A percentile compares a stretch with the other conserved stretches of the same genome.
Conservation (phyloP, 2,888 invertebrate genomes). For the Nephrotoma flavescens region DNA sequence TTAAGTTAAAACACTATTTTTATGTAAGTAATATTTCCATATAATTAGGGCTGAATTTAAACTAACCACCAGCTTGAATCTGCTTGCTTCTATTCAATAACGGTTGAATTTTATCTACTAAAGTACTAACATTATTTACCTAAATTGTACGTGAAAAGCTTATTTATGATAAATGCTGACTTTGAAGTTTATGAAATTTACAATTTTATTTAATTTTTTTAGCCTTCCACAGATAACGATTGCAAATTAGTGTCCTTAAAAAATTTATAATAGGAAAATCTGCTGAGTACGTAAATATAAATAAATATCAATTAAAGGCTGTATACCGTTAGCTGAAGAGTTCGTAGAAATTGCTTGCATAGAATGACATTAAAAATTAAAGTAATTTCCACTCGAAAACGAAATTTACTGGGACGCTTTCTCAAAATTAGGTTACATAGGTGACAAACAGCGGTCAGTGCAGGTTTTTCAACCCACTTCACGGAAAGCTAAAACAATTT, state of each 20-base stretch:
- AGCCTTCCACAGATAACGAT: background rate
- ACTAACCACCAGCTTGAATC: background rate
- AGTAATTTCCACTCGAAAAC: too few species aligned
- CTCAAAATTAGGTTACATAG: too few species aligned
- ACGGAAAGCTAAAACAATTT: too few species aligned
- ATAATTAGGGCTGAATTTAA: background rate
- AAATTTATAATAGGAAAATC: background rate
- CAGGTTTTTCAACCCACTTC: too few species aligned
- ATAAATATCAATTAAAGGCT: background rate
- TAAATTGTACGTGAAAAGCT: too few species aligned
- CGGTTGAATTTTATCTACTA: background rate
- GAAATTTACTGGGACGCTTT: too few species aligned
- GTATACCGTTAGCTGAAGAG: too few species aligned
- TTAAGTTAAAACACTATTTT: background rate
- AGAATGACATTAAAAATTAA: too few species aligned
- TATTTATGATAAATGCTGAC: too few species aligned
- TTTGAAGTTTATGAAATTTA: too few species aligned
- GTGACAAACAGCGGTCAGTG: too few species aligned
- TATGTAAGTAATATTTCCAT: background rate
- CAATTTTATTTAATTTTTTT: background rate
- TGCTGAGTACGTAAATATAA: background rate
- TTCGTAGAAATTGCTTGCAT: too few species aligned
- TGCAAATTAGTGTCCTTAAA: background rate
- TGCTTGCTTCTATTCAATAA: background rate
- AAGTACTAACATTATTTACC: background rate